phyloP scores from a whole-genome alignment of 2,888 invertebrate species.

The Fissipunctia ypsillon region DNA sequence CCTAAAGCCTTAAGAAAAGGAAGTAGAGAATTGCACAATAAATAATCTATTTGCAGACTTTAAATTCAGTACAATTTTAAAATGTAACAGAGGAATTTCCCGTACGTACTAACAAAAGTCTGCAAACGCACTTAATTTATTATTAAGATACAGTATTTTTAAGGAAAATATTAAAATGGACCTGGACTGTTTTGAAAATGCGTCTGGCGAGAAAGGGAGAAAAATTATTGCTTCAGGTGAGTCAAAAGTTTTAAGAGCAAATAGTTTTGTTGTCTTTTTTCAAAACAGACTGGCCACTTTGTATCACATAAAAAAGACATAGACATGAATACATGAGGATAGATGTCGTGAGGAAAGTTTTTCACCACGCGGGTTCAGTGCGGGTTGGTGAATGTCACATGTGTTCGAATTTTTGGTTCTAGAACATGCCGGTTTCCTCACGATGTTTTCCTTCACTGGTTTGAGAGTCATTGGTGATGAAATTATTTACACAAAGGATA shows the following conservation, averaged over 20 bases:
- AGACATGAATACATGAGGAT: too few species aligned
- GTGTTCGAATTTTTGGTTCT: too few species aligned
- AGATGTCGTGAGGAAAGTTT: too few species aligned
- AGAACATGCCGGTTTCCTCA: too few species aligned
- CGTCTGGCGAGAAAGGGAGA: background rate
- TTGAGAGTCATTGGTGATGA: too few species aligned
- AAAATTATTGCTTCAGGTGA: conserved; percentile 21
- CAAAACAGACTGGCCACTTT: background rate
- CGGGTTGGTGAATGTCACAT: too few species aligned
- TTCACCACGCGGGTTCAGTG: too few species aligned
- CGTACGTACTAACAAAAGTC: background rate
- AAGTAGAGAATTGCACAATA: background rate
- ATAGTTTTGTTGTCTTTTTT: background rate
- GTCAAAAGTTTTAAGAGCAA: conserved; percentile 1
- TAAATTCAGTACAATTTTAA: background rate
- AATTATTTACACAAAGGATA: too few species aligned
- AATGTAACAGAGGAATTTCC: background rate
- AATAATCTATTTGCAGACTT: conserved; percentile 2
- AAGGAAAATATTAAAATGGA: background rate
- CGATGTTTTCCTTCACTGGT: too few species aligned
- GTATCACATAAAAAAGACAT: background rate
- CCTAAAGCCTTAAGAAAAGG: background rate
- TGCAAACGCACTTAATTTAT: background rate
- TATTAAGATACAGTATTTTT: background rate
- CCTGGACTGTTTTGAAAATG: background rate